These are phyloP conservation scores for Perodicticus potto DNA, from an alignment of 2,797 vertebrate genomes.

Conservation along the genomic window DNA sequence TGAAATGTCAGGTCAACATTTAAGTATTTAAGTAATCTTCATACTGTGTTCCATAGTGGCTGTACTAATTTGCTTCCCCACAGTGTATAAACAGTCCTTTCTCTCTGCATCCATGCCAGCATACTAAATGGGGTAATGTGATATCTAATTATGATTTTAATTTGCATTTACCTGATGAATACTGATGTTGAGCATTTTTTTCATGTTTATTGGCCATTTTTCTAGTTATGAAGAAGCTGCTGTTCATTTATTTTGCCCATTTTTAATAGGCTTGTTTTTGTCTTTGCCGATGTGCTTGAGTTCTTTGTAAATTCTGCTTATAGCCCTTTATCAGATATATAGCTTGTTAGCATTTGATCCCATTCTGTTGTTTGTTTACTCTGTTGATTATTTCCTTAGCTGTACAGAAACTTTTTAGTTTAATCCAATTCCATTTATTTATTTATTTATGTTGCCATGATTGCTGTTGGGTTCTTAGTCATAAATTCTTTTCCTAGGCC, in stretches of 20 bases:
- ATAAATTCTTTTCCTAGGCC: too few species aligned
- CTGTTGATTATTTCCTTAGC: background rate
- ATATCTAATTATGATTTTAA: background rate
- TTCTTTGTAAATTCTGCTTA: background rate
- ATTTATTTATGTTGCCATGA: too few species aligned
- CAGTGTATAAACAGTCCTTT: background rate
- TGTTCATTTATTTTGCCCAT: background rate
- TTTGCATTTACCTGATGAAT: background rate
- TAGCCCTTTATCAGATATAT: background rate
- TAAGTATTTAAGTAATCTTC: background rate
- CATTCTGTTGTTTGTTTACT: background rate
- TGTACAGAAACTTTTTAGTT: background rate
- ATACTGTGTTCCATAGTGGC: background rate
- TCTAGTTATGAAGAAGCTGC: background rate
- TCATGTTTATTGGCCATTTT: background rate
- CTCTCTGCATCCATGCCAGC: background rate
- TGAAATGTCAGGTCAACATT: background rate
- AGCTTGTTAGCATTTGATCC: background rate
- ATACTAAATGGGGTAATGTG: background rate
- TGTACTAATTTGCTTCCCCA: background rate
- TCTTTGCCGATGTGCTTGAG: background rate
- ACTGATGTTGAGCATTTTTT: background rate
- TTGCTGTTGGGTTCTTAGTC: background rate
- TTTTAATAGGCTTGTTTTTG: too few species aligned
- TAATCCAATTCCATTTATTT: background rate